Conservation (phyloP, 1,140 invertebrate genomes). For the Eumeta japonica region DNA sequence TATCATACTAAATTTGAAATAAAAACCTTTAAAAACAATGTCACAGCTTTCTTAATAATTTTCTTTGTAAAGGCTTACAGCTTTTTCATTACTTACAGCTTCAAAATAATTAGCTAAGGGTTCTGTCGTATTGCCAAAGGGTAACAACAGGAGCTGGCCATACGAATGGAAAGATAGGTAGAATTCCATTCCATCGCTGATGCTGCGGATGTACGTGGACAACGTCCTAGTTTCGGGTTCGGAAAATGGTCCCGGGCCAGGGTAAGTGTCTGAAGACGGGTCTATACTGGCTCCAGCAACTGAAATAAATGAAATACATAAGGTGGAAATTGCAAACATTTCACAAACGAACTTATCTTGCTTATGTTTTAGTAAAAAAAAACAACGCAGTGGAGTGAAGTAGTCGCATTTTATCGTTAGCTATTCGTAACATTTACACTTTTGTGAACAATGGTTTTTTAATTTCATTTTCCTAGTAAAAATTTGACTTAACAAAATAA, state of each 20-base stretch:
- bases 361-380: too few species aligned
- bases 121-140: slow-evolving; percentile 32
- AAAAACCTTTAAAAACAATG: too few species aligned
- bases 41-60: too few species aligned
- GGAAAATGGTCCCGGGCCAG: slow-evolving; percentile 65
- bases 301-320: background rate
- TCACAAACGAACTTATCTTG: too few species aligned
- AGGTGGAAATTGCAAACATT: too few species aligned
- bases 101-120: slow-evolving; percentile 42
- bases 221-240: slow-evolving; percentile 67
- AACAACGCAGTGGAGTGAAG: background rate
- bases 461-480: too few species aligned
- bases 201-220: slow-evolving; percentile 50
- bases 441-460: too few species aligned
- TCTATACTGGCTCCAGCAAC: slow-evolving; percentile 54
- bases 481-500: too few species aligned
- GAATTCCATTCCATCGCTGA: slow-evolving; percentile 26
- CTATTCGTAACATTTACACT: background rate
- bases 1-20: too few species aligned
- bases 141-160: slow-evolving; percentile 31
- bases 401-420: background rate
- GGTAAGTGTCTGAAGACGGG: slow-evolving; percentile 67
- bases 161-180: slow-evolving; percentile 51
- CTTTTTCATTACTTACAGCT: slow-evolving; percentile 41
- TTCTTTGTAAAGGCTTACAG: too few species aligned